phyloP scores from a whole-genome alignment of 1,140 invertebrate species.

The Drosophila kepulauana region DNA sequence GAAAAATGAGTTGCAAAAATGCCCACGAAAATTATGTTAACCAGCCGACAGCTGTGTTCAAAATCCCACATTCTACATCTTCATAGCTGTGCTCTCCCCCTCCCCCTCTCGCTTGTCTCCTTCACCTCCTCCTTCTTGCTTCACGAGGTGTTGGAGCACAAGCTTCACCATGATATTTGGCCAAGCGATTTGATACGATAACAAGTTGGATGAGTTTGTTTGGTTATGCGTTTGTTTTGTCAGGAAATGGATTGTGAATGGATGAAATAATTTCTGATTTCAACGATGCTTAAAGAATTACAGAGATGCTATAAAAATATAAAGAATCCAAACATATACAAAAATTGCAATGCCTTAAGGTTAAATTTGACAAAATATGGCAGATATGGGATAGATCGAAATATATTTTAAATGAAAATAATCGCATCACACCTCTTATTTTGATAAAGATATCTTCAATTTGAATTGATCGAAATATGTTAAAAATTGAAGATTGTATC shows the following conservation, averaged over 20 bases:
- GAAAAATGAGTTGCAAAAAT: conserved; percentile 62
- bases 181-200: conserved; percentile 10
- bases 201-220: conserved; percentile 14
- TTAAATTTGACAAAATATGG: too few relatives aligned
- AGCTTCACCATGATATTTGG: not conserved
- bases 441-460: too few relatives aligned
- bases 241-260: not conserved
- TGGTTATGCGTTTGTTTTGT: not conserved
- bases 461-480: too few relatives aligned
- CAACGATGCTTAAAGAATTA: not conserved
- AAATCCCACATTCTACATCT: conserved; percentile 65
- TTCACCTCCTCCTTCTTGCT: not conserved
- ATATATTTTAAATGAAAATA: too few relatives aligned
- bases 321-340: too few relatives aligned
- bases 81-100: conserved; percentile 12
- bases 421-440: too few relatives aligned
- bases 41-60: conserved; percentile 71
- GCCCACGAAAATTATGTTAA: conserved; percentile 83
- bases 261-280: not conserved
- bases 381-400: too few relatives aligned
- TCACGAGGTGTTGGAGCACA: conserved; percentile 1
- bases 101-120: too few relatives aligned
- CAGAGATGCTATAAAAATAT: not conserved
- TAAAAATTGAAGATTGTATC: too few relatives aligned
- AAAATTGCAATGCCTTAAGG: too few relatives aligned